A percentile compares a stretch with the other conserved stretches of the same genome.
These are phyloP conservation scores for Callosobruchus maculatus DNA, from an alignment of 2,888 invertebrate species.

Conservation along the genomic window DNA sequence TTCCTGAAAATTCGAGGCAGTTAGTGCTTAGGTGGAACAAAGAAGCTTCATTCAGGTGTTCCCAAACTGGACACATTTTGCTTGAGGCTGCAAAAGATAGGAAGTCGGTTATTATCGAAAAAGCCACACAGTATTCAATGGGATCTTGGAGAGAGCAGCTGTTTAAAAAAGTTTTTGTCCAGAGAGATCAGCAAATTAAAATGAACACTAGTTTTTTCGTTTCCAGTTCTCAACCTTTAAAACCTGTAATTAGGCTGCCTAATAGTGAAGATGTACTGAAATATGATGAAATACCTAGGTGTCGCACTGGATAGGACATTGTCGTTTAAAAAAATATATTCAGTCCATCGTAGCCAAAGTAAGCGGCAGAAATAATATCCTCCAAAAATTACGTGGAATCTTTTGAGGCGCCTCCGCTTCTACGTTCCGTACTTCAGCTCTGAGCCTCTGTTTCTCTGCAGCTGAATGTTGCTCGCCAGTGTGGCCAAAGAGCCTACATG, in stretches of 20 bases:
- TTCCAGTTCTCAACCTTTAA: slow-evolving; percentile 52
- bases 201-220: slow-evolving; percentile 64
- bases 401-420: no score
- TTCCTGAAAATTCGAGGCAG: slow-evolving; percentile 53
- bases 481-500: no score
- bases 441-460: no score
- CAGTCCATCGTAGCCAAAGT: no score
- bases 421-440: no score
- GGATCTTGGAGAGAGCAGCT: slow-evolving; percentile 71
- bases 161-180: slow-evolving; percentile 63
- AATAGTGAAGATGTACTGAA: slow-evolving; percentile 60
- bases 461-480: no score
- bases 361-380: no score
- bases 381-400: no score
- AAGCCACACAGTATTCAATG: slow-evolving; percentile 57
- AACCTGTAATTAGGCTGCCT: slow-evolving; percentile 62
- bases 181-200: slow-evolving; percentile 59
- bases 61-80: slow-evolving; percentile 73
- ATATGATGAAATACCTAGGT: slow-evolving; percentile 68
- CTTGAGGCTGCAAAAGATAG: slow-evolving; percentile 60
- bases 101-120: slow-evolving; percentile 54
- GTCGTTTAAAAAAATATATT: no score
- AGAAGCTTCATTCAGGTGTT: slow-evolving; percentile 69
- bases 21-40: slow-evolving; percentile 62
- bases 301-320: no score